phyloP scores from a whole-genome alignment of 1,140 invertebrate species.

The Neotoxoptera formosana region DNA sequence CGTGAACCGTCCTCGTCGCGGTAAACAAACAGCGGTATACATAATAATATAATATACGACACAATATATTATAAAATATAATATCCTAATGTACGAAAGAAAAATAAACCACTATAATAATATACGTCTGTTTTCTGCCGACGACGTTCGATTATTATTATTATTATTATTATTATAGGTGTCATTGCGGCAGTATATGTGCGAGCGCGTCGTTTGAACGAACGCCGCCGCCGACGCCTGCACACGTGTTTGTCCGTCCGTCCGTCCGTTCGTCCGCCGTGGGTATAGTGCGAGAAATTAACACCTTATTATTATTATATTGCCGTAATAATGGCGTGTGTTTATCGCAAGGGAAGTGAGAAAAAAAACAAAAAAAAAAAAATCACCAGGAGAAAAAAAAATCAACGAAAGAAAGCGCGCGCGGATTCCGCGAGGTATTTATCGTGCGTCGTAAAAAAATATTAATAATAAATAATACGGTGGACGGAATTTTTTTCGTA shows the following conservation, averaged over 20 bases:
- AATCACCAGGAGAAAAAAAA: background rate
- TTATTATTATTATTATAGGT: background rate
- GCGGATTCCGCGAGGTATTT: background rate
- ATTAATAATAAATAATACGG: background rate
- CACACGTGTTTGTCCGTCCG: background rate
- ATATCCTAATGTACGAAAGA: background rate
- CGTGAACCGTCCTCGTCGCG: background rate
- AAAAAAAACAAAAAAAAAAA: background rate
- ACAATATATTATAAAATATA: background rate
- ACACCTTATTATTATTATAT: constrained; percentile 34
- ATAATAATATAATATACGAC: too few species aligned
- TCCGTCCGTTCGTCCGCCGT: too few species aligned
- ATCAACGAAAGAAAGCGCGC: background rate
- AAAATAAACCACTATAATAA: background rate
- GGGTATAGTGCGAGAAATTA: constrained; percentile 33
- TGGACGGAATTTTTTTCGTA: background rate
- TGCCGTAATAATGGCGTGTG: background rate
- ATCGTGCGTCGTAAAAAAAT: background rate
- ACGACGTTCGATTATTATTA: background rate
- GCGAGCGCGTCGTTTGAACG: background rate
- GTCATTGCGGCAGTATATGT: background rate
- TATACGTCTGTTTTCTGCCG: constrained; percentile 23
- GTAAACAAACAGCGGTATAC: background rate
- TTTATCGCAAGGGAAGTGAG: background rate
- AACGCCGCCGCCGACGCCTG: background rate